Evolutionary conservation across 2,113 vertebrate species (phyloP), one percentile per base, ranked within the genome.

Genomic region (Rhinichthys klamathensis): DNA sequence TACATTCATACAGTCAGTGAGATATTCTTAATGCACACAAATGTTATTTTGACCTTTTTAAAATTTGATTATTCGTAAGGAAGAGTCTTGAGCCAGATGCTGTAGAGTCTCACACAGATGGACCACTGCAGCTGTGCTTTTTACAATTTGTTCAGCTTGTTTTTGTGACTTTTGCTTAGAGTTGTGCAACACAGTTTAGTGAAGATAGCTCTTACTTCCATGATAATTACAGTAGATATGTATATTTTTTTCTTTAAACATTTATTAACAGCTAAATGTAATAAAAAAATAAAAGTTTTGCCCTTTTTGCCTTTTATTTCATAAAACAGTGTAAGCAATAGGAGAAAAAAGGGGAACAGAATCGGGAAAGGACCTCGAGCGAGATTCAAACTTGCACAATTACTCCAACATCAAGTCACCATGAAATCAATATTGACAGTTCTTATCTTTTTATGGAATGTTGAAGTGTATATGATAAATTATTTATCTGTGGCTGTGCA

Each of bases 121-220:
- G 63, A 76, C 35, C 25, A 73, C 30, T 83, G 65, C 84, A 85
- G 87, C 84, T 85, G 87, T 44, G 74, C 16, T 56, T 32, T 56
- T 79, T 30, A 74, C 21, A 16, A 25, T 73, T 72, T 70, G 75
- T 10, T 30, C 80, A 83, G 12, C 35, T 44, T 54, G 63, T 25
- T 35, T 58, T 56, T 73, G 70, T 25, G 38, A 46, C 12, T 73
- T 12, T 46, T 25, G 11, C 23, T 25, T n/a, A 73, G 41, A 23
- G 21, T n/a, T n/a, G n/a, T n/a, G n/a, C n/a, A 32, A 73, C 70
- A 73, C 23, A 25, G 41, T 15, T 73, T 46, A 41, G 21, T 46
- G 12, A 74, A 49, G 41, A 74, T 46, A n/a, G 46, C 41, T n/a
- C 3, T 46, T 73, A 25, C 41, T 41, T 72, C 2, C 21, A 72